Base-by-base conservation (phyloP, 2,888 invertebrate genomes). In the Endomychus coccineus region DNA sequence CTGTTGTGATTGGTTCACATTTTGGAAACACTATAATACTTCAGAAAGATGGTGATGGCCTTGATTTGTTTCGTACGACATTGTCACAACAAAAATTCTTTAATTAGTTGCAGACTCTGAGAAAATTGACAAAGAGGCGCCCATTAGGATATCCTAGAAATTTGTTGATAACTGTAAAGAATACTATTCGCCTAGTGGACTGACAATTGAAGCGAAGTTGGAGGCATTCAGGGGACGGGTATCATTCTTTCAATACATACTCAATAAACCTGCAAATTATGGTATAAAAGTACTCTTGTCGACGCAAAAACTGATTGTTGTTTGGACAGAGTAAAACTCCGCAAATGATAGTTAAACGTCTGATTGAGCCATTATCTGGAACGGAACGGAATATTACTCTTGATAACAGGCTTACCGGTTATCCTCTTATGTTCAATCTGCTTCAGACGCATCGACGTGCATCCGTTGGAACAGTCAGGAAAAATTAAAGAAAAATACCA, bases 401-500 rank as follows among this genome's bases (percentile, higher is more conserved):
- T 2, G 10, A 31, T 21, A 31, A 19, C 30, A 17, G 30, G 30
- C 19, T 30, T 7, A 31, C 21, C 13, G 12, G 13, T 14, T 6
- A 30, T 17, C 5, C 5, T 19, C 11, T 19, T 12, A 17, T 21
- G 25, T 40, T 40, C 27, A 34, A 34, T 43, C 34, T 31, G 14
- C 34, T 30, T 7, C 19, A 31, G 22, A 42, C 24, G 11, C 34
- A 42, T 42, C 30, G 27, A n/a, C 38, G 38, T 23, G 35, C 38
- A 28, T 30, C 16, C n/a, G n/a, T n/a, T n/a, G n/a, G n/a, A n/a
- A 31, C 21, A 15, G 35, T 39, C 3, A 34, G 24, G 15, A 30
- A 39, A 39, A 43, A 37, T 24, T 35, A 43, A 33, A 16, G n/a
- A n/a, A n/a, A 31, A 43, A 41, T 43, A 16, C 42, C 39, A 23